Evolutionary conservation across 2,113 vertebrate genomes (phyloP).

Genomic region (Meles meles): DNA sequence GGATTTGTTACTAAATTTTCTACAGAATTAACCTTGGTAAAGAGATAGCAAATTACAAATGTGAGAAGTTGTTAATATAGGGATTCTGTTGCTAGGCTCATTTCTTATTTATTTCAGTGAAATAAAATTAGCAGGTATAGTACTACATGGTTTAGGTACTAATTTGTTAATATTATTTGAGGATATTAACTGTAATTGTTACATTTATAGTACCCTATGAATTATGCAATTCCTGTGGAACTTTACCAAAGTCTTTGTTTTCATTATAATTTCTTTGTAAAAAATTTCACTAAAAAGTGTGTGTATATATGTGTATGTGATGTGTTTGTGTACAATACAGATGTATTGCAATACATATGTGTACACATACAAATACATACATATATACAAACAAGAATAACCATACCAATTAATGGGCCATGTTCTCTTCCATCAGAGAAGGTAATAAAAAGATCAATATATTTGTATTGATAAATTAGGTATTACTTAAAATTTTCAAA

Average conservation of each 20-base stretch:
- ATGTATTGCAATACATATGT: background rate
- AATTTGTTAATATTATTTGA: background rate
- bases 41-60: background rate
- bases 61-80: background rate
- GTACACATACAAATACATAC: background rate
- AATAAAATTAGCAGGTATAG: background rate
- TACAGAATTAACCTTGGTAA: background rate
- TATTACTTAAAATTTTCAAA: slow-evolving; percentile 14
- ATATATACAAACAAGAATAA: background rate
- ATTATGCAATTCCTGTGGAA: background rate
- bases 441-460: background rate
- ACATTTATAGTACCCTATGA: background rate
- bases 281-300: slow-evolving; percentile 17
- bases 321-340: background rate
- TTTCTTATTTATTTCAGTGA: slow-evolving; percentile 9
- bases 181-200: background rate
- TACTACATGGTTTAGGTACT: background rate
- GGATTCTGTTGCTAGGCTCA: background rate
- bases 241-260: background rate
- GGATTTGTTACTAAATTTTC: background rate
- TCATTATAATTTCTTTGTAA: background rate
- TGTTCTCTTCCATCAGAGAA: background rate
- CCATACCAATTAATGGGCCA: background rate
- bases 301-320: background rate
- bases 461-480: background rate